Percentiles rank a stretch among this genome's conserved stretches.
Conservation (phyloP, 2,797 vertebrate genomes). For the Psittacula derbiana region DNA sequence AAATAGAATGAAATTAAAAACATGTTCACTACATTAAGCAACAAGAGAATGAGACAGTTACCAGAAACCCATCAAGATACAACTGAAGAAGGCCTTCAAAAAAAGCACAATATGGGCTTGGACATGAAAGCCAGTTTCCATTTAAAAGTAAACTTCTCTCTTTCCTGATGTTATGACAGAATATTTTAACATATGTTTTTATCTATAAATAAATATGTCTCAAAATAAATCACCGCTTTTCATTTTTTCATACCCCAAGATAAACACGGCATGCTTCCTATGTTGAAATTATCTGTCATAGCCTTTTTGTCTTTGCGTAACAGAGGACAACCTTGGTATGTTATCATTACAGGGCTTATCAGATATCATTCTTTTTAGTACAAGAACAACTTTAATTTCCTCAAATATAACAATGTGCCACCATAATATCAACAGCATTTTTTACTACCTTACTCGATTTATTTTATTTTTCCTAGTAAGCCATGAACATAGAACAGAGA, state of each 20-base stretch:
- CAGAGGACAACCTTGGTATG: neutral
- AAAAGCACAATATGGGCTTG: fast-evolving
- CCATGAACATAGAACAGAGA: neutral
- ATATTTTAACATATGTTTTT: neutral
- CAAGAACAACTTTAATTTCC: neutral
- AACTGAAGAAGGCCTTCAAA: neutral
- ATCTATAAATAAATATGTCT: neutral
- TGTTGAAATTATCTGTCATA: neutral
- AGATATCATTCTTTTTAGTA: neutral
- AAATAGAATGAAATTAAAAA: neutral
- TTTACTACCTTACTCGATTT: neutral
- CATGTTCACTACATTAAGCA: neutral
- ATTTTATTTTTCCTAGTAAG: neutral
- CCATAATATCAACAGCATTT: neutral
- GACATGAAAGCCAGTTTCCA: neutral
- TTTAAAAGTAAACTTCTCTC: neutral
- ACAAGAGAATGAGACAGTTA: neutral
- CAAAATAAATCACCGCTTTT: neutral
- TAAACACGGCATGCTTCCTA: neutral
- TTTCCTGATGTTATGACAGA: neutral
- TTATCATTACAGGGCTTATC: neutral
- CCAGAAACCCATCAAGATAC: neutral
- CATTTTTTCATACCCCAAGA: neutral
- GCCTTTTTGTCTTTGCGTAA: neutral
- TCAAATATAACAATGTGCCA: neutral